Evolutionary conservation across 2,797 vertebrate genomes (phyloP).

Genomic region (Geotrypetes seraphini): DNA sequence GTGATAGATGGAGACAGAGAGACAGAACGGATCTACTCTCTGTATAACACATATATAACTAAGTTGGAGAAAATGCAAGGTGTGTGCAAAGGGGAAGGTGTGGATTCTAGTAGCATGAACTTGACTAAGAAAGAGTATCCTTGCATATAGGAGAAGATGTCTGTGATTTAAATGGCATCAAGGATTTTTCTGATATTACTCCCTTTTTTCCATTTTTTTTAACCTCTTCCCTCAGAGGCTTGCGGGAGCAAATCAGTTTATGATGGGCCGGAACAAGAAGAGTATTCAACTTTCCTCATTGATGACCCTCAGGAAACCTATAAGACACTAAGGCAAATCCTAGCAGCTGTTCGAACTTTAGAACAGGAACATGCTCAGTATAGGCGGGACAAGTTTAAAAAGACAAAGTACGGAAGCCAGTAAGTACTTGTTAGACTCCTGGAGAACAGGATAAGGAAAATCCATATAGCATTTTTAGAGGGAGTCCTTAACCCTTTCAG

Average conservation of each 20-base stretch:
- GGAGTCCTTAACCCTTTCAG: too few species aligned
- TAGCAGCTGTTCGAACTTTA: conserved; percentile 73
- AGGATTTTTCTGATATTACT: too few species aligned
- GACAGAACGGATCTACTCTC: conserved; percentile 90
- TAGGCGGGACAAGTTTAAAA: conserved; percentile 92
- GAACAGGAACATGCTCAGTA: conserved; percentile 92
- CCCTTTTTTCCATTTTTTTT: too few species aligned
- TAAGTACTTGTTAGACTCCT: too few species aligned
- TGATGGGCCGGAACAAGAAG: conserved; percentile 90
- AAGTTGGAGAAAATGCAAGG: conserved; percentile 97
- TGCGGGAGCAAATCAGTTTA: conserved; percentile 95
- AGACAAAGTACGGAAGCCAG: conserved; percentile 97
- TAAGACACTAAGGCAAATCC: conserved; percentile 81
- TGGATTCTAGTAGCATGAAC: too few species aligned
- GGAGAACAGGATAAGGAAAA: too few species aligned
- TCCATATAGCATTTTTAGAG: too few species aligned
- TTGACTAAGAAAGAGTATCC: too few species aligned
- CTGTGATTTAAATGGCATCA: too few species aligned
- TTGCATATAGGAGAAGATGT: too few species aligned
- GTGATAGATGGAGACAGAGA: conserved; percentile 95
- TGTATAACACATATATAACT: conserved; percentile 84
- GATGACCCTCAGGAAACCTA: conserved; percentile 95
- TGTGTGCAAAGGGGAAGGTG: too few species aligned
- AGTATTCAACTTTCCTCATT: conserved; percentile 88
- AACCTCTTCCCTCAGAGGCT: conserved; percentile 64